Base-by-base conservation (phyloP, 1,140 invertebrate species). In the Drosophila burlai region DNA sequence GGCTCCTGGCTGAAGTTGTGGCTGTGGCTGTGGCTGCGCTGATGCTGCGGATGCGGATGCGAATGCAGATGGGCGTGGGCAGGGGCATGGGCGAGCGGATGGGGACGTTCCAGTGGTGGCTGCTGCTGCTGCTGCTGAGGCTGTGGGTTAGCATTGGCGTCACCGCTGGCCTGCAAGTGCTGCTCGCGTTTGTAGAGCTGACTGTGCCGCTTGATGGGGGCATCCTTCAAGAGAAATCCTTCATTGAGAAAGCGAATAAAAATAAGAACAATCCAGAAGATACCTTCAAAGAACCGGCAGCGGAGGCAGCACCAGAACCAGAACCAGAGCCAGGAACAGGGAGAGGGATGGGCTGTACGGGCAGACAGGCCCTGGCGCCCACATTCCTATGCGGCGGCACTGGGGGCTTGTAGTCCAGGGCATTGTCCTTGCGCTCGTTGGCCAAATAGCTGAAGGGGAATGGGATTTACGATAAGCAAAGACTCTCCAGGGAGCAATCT, bases 371-470 rank as follows among this genome's bases (percentile, higher is more conserved):
- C 1, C 85, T 68, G 3, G 81, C 60, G 18, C 84, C 84, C n/a
- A 87, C 95, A 93, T 96, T 97, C 54, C 97, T 94, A 89, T 98
- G 97, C 0, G 97, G 97, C 13, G 97, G 97, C 36, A 98, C 96
- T 3, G 97, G 97, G 0, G 97, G 97, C 67, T 96, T 95, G 91
- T 97, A 97, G 16, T 92, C 91, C 73, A 83, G 71, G 75, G 81
- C 72, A 90, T 77, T 82, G 55, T 74, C 76, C 78, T 94, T 94
- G 68, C 93, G 92, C 40, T 94, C 92, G 40, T 94, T 97, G 8
- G 96, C 95, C 4, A 95, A 94, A 82, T 97, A 96, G 75, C 97
- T 89, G 40, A 1, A 1, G 58, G 0, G 2, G 1, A 24, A 24
- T 24, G 24, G 24, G 24, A 24, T 24, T 2, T 2, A 15, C 2